phyloP scores from a whole-genome alignment of 2,888 invertebrate species.

The Resseliella maxima region DNA sequence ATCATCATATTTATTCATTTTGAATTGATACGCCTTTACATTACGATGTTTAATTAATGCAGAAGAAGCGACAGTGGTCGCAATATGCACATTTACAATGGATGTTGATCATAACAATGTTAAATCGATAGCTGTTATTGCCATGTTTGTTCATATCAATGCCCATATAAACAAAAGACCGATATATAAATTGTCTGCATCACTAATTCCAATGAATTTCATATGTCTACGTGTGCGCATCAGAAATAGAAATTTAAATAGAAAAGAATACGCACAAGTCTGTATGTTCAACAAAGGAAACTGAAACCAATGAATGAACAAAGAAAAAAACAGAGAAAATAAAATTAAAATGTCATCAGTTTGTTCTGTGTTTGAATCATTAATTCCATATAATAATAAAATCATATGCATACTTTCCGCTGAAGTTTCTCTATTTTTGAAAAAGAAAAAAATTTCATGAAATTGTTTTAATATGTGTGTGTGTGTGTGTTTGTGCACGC shows the following conservation, averaged over 20 bases:
- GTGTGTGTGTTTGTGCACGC: background rate
- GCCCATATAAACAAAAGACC: background rate
- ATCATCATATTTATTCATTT: background rate
- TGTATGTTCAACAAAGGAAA: no score
- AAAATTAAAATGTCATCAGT: slow-evolving; percentile 33
- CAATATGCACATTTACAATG: slow-evolving; percentile 24
- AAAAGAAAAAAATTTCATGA: background rate
- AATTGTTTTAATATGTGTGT: background rate
- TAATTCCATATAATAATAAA: slow-evolving; percentile 12
- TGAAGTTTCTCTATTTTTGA: slow-evolving; percentile 36
- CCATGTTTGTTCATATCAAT: background rate
- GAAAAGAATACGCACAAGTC: background rate
- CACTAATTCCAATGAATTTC: background rate
- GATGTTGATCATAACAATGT: background rate
- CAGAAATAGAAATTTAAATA: background rate
- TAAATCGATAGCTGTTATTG: slow-evolving; percentile 1
- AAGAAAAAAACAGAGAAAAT: background rate
- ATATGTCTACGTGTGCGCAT: background rate
- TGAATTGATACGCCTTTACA: background rate
- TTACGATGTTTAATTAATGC: slow-evolving; percentile 4
- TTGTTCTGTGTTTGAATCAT: background rate
- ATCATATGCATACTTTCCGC: slow-evolving; percentile 20
- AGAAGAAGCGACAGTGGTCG: background rate
- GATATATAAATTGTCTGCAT: background rate
- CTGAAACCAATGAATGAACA: background rate